A percentile compares a stretch with the other conserved stretches of the same genome.
phyloP scores from a whole-genome alignment of 1,140 invertebrate genomes.

The Lordiphosa clarofinis region DNA sequence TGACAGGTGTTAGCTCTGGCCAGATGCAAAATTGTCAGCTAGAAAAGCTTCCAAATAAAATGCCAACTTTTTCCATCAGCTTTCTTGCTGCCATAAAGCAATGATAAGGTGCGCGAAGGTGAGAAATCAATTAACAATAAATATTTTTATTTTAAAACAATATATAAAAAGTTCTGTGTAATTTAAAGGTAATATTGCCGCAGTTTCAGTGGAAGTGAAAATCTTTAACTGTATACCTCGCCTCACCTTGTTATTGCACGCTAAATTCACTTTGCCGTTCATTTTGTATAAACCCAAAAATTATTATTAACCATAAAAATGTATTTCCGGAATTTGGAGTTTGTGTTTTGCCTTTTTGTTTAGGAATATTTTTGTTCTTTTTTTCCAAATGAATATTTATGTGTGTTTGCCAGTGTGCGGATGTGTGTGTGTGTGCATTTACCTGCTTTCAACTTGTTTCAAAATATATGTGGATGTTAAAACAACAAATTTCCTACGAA shows the following conservation, averaged over 20 bases:
- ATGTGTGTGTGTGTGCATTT: not conserved
- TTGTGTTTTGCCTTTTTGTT: not conserved
- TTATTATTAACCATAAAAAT: constrained; percentile 14
- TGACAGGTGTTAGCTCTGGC: constrained; percentile 39
- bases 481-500: no score
- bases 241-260: not conserved
- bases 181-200: no score
- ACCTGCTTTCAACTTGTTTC: no score
- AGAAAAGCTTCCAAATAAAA: not conserved
- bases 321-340: constrained; percentile 4
- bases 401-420: not conserved
- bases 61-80: not conserved
- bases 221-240: no score
- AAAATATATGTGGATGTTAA: no score
- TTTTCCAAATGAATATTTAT: constrained; percentile 7
- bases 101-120: constrained; percentile 1
- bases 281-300: constrained; percentile 5
- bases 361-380: not conserved
- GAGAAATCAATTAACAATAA: no score
- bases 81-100: not conserved
- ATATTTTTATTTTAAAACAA: no score
- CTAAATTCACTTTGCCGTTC: constrained; percentile 11
- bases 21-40: constrained; percentile 36
- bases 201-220: no score
- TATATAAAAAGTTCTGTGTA: no score